Conservation (phyloP, 2,888 invertebrate genomes). For the Neria commutata region DNA sequence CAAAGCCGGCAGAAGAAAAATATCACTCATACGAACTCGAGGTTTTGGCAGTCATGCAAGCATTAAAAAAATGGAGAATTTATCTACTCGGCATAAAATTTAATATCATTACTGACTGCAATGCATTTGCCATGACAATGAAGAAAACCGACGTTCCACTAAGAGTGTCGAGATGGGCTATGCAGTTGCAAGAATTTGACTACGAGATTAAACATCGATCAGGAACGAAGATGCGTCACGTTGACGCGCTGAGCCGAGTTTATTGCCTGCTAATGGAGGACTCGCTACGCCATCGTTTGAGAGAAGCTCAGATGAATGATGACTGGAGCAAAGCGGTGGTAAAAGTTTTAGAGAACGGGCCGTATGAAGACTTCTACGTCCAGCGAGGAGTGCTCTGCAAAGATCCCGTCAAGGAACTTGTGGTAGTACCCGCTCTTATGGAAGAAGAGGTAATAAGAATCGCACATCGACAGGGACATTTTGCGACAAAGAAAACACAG, state of each 20-base stretch:
- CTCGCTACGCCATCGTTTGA: slow-evolving; percentile 14
- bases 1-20: slow-evolving; percentile 23
- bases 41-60: slow-evolving; percentile 37
- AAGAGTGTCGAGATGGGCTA: slow-evolving; percentile 25
- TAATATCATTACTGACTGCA: slow-evolving; percentile 32
- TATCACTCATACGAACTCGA: slow-evolving; percentile 41
- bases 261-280: slow-evolving; percentile 20
- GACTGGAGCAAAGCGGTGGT: slow-evolving; percentile 22
- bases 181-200: slow-evolving; percentile 27
- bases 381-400: slow-evolving; percentile 21
- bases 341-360: slow-evolving; percentile 14
- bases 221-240: slow-evolving; percentile 26
- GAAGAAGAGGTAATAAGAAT: slow-evolving; percentile 30
- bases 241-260: slow-evolving; percentile 29
- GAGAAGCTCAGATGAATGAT: slow-evolving; percentile 19
- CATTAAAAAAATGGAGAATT: slow-evolving; percentile 38
- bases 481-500: slow-evolving; percentile 20
- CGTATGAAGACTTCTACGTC: slow-evolving; percentile 24
- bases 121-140: slow-evolving; percentile 30
- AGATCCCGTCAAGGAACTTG: slow-evolving; percentile 14
- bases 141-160: slow-evolving; percentile 24
- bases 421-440: slow-evolving; percentile 51
- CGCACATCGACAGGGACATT: slow-evolving; percentile 25
- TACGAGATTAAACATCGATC: slow-evolving; percentile 27
- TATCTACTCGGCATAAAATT: slow-evolving; percentile 25